Percentiles rank a stretch among this genome's conserved stretches.
Conservation (phyloP, 2,113 vertebrate genomes). For the Heterotis niloticus region DNA sequence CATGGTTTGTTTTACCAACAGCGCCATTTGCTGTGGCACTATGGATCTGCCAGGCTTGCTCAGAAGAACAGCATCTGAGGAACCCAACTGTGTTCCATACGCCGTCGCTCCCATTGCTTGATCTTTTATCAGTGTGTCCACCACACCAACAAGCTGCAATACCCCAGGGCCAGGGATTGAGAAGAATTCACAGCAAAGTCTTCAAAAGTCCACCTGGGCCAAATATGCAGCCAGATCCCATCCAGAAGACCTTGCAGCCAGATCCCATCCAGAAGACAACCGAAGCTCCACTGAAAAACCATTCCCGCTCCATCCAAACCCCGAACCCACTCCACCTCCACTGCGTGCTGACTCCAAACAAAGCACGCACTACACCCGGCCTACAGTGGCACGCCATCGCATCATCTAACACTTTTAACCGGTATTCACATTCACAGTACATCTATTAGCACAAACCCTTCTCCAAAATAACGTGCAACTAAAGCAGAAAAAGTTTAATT, state of each 20-base stretch:
- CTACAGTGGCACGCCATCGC: neutral
- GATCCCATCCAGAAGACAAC: too few species aligned
- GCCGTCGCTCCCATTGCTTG: too few species aligned
- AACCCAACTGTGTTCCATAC: neutral
- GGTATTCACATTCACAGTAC: too few species aligned
- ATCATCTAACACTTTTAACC: neutral
- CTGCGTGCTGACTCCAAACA: neutral
- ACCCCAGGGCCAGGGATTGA: neutral
- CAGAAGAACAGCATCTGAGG: neutral
- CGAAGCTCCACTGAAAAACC: too few species aligned
- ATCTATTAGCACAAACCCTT: too few species aligned
- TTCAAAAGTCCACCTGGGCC: neutral
- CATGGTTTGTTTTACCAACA: neutral
- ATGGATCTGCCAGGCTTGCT: neutral
- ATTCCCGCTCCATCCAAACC: neutral
- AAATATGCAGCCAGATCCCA: neutral
- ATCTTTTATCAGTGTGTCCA: neutral
- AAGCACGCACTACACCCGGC: neutral
- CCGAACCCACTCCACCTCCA: neutral
- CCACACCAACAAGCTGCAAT: neutral
- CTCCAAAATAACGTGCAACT: too few species aligned
- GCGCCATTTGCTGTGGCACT: neutral
- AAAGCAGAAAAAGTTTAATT: too few species aligned
- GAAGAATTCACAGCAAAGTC: neutral
- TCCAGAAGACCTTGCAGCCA: neutral